phyloP scores from a whole-genome alignment of 2,888 invertebrate species.

The Clitarchus hookeri region DNA sequence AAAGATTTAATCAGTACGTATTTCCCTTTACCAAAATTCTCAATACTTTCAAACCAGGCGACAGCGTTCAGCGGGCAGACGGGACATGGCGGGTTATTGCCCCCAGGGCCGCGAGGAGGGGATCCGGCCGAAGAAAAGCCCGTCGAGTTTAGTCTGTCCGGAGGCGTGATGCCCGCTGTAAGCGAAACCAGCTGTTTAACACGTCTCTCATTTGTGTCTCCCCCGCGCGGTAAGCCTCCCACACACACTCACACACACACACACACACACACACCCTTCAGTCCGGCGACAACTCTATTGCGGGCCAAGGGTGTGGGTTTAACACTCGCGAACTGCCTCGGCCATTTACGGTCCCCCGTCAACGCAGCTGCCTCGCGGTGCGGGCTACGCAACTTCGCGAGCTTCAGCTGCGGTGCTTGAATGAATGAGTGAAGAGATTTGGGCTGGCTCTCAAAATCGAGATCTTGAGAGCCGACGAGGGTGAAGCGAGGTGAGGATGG shows the following conservation, averaged over 20 bases:
- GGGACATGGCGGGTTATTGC: background rate
- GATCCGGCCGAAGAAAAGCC: too few species aligned
- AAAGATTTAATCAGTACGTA: too few species aligned
- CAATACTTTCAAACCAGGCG: background rate
- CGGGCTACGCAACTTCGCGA: too few species aligned
- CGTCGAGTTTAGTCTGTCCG: background rate
- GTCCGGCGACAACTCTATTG: background rate
- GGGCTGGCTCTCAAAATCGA: too few species aligned
- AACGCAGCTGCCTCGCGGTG: background rate
- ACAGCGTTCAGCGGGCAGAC: background rate
- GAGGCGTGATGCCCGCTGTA: background rate
- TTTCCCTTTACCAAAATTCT: too few species aligned
- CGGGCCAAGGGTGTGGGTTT: background rate
- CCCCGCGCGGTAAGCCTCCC: background rate
- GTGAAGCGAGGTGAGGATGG: too few species aligned
- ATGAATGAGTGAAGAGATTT: too few species aligned
- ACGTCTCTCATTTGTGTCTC: slow-evolving; percentile 5
- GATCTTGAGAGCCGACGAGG: too few species aligned
- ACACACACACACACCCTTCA: too few species aligned
- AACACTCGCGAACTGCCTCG: background rate
- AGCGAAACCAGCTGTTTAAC: slow-evolving; percentile 8
- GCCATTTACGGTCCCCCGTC: background rate
- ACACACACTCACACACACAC: too few species aligned
- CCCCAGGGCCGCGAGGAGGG: background rate
- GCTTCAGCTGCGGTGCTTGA: too few species aligned